Evolutionary conservation across 2,113 vertebrate species (phyloP).

Genomic region (Mionectes macconnelli): DNA sequence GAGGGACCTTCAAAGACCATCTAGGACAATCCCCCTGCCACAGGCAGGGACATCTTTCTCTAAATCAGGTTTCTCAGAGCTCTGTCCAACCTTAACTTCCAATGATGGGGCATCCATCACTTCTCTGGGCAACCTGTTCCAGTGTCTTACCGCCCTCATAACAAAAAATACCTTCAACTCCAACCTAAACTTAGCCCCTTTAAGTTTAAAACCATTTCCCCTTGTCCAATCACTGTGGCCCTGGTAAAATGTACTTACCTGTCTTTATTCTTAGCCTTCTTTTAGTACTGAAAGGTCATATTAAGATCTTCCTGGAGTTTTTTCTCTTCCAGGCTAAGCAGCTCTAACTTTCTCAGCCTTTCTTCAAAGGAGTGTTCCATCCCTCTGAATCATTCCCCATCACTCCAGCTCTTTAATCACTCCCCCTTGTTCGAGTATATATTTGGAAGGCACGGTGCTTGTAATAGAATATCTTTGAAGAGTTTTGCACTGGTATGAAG

Average conservation of each 20-base stretch:
- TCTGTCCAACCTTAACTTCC: neutral
- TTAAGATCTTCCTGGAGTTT: neutral
- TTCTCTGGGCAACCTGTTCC: neutral
- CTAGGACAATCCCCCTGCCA: neutral
- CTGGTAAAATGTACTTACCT: neutral
- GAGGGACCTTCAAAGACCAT: neutral
- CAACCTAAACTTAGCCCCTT: neutral
- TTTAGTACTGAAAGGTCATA: neutral
- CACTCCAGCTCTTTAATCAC: neutral
- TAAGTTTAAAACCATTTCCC: neutral
- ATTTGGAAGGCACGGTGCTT: neutral
- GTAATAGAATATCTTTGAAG: neutral
- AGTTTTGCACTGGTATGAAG: neutral
- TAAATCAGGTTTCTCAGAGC: neutral
- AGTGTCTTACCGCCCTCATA: neutral
- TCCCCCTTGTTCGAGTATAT: neutral
- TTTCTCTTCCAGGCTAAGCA: neutral
- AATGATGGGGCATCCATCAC: fast-evolving
- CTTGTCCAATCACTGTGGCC: neutral
- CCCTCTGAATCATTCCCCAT: neutral
- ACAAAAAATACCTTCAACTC: neutral
- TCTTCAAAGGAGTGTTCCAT: neutral
- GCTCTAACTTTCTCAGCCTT: neutral
- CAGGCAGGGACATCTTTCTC: neutral
- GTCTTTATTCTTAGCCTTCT: neutral